These are phyloP conservation scores for Synaphobranchus kaupii DNA, from an alignment of 2,797 vertebrate genomes.

Conservation along the genomic window DNA sequence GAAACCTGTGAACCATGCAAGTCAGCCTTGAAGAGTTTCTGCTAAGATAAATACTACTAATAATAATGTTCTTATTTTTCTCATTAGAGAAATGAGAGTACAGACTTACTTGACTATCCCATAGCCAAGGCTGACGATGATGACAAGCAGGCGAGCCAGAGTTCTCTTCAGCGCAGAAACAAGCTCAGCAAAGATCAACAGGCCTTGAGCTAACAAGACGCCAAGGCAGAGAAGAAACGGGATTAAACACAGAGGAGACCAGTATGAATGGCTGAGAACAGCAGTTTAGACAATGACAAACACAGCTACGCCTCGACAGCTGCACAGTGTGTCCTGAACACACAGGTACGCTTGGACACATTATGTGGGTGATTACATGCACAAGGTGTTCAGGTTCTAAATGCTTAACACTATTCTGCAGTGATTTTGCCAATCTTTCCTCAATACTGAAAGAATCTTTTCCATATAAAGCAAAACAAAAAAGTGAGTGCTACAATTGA, in stretches of 20 bases:
- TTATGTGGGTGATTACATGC: too few species aligned
- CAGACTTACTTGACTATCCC: slow-evolving; percentile 87
- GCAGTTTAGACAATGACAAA: not conserved
- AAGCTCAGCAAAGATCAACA: slow-evolving; percentile 83
- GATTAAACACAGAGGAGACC: not conserved
- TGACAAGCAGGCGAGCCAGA: slow-evolving; percentile 83
- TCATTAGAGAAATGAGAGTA: not conserved
- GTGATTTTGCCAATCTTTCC: not conserved
- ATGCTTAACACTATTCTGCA: not conserved
- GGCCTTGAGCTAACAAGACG: slow-evolving; percentile 67
- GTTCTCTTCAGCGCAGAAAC: slow-evolving; percentile 85
- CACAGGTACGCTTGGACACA: not conserved
- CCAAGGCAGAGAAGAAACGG: not conserved
- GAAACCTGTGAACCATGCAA: not conserved
- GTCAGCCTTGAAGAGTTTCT: not conserved
- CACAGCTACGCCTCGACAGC: not conserved
- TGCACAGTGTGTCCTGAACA: not conserved
- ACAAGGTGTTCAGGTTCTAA: not conserved
- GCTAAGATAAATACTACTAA: not conserved
- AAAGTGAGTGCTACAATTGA: not conserved
- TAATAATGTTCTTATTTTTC: not conserved
- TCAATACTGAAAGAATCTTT: not conserved
- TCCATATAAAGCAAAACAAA: not conserved
- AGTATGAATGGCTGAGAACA: not conserved
- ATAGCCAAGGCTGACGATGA: slow-evolving; percentile 87